phyloP scores from a whole-genome alignment of 2,797 vertebrate species.

The Rhynchotus rufescens region DNA sequence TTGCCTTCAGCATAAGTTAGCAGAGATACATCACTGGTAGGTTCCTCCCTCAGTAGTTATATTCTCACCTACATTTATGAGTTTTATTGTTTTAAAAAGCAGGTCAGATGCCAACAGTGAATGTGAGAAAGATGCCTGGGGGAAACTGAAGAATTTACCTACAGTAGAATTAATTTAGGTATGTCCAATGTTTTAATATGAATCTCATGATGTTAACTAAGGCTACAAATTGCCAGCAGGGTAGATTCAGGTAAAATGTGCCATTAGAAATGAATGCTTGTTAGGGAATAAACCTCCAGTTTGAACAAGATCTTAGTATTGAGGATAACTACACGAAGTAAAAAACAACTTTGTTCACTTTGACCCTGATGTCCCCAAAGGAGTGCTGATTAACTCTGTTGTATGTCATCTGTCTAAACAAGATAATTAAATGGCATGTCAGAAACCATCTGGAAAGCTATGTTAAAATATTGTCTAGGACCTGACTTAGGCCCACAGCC shows the following conservation, averaged over 20 bases:
- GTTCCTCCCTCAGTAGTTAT: background rate
- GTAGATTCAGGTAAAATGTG: background rate
- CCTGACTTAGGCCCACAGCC: background rate
- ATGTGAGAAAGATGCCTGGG: background rate
- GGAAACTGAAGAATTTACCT: background rate
- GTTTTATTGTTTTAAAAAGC: background rate
- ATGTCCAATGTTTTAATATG: background rate
- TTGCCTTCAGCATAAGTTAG: background rate
- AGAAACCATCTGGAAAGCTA: background rate
- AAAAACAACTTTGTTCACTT: background rate
- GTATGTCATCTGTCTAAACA: background rate
- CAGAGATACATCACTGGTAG: background rate
- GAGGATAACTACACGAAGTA: background rate
- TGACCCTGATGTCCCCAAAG: background rate
- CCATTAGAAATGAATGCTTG: background rate
- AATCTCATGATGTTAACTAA: background rate
- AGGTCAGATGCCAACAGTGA: background rate
- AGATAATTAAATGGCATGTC: background rate
- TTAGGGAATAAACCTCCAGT: background rate
- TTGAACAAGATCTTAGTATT: background rate
- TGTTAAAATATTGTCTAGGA: background rate
- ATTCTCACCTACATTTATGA: background rate
- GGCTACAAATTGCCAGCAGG: background rate
- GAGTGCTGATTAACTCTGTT: background rate
- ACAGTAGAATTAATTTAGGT: background rate